Conservation (phyloP, 2,888 invertebrate genomes). For the Drosophila subsilvestris region DNA sequence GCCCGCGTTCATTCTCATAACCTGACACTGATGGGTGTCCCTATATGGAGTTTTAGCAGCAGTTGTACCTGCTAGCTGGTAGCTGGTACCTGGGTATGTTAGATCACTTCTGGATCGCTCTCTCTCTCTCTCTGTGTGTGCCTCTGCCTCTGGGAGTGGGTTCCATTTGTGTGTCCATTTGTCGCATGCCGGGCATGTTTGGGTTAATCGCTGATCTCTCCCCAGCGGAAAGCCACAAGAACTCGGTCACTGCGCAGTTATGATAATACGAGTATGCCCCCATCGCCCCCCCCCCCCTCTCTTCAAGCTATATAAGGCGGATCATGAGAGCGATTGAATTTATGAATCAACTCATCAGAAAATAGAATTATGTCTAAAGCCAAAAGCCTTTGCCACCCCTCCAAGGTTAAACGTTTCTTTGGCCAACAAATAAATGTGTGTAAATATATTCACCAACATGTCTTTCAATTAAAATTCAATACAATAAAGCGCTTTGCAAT, state of each 20-base stretch:
- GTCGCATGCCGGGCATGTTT: slow-evolving; percentile 33
- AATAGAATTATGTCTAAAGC: no score
- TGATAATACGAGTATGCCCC: slow-evolving; percentile 23
- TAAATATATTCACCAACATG: slow-evolving; percentile 55
- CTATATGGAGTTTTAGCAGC: slow-evolving; percentile 24
- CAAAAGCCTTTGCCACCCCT: no score
- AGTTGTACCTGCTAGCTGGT: background rate
- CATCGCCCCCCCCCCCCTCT: no score
- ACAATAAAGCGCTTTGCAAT: slow-evolving; percentile 65
- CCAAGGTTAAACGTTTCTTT: no score
- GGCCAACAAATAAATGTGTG: no score
- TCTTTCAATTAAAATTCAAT: slow-evolving; percentile 78
- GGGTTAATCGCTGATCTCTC: slow-evolving; percentile 40
- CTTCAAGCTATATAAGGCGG: slow-evolving; percentile 31
- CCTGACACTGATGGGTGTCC: slow-evolving; percentile 29
- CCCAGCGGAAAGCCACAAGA: slow-evolving; percentile 17
- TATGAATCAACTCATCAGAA: slow-evolving; percentile 28
- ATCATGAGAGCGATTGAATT: slow-evolving; percentile 5
- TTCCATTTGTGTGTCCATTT: slow-evolving; percentile 31
- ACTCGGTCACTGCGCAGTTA: slow-evolving; percentile 47
- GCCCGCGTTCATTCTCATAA: slow-evolving; percentile 18
- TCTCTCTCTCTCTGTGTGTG: slow-evolving; percentile 1
- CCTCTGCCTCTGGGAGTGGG: slow-evolving; percentile 9
- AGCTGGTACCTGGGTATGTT: slow-evolving; percentile 1
- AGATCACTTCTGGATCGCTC: background rate